These are phyloP conservation scores for Thamnophis sirtalis DNA, from an alignment of 2,113 vertebrate species.

Conservation along the genomic window DNA sequence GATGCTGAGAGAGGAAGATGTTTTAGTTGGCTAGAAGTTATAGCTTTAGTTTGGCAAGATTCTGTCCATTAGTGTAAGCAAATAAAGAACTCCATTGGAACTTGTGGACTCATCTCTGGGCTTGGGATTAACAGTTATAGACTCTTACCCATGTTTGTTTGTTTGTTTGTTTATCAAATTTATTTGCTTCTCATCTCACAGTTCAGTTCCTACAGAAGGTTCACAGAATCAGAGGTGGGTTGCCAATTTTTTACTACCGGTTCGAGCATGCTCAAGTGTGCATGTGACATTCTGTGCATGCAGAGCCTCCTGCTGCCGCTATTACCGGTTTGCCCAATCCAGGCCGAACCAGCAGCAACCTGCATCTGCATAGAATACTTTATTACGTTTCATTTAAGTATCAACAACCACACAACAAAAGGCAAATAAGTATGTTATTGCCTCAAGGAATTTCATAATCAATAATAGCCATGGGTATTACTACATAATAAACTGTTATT, in stretches of 20 bases:
- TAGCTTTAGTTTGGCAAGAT: background rate
- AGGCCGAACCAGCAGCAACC: too few species aligned
- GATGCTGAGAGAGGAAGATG: background rate
- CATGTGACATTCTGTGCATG: too few species aligned
- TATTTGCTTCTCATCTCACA: background rate
- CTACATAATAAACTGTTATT: slow-evolving; percentile 6
- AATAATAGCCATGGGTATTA: background rate
- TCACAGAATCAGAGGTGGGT: background rate
- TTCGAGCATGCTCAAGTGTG: too few species aligned
- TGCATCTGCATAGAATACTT: too few species aligned
- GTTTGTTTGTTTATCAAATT: background rate
- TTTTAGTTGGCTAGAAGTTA: background rate
- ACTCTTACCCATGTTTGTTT: background rate
- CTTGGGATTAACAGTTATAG: background rate
- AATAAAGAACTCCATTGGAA: background rate
- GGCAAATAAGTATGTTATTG: background rate
- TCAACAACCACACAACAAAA: background rate
- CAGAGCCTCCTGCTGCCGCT: too few species aligned
- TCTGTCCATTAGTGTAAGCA: background rate
- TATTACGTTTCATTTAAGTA: slow-evolving; percentile 22
- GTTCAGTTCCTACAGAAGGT: background rate
- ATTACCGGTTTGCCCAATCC: too few species aligned
- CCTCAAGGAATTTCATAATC: background rate
- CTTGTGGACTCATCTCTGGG: background rate
- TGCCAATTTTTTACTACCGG: too few species aligned